Conservation (phyloP, 2,113 vertebrate genomes). For the Mastomys natalensis region DNA sequence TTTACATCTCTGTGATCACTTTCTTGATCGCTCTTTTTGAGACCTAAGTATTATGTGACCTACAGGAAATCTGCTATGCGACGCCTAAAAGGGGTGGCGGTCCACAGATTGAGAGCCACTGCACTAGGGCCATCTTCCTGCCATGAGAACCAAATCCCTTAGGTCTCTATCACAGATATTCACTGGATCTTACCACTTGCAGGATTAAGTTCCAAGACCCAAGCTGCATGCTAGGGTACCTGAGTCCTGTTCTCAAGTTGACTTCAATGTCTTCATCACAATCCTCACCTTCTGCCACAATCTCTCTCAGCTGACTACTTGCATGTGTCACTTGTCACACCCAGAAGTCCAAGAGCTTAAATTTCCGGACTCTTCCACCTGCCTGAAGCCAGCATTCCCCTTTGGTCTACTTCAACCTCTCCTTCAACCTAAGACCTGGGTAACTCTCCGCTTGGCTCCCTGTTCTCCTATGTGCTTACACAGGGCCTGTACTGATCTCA, state of each 20-base stretch:
- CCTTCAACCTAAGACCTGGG: neutral
- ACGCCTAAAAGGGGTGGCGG: neutral
- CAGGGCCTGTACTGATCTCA: neutral
- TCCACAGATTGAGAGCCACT: neutral
- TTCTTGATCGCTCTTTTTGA: neutral
- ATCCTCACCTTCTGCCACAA: accelerated
- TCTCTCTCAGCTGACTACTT: neutral
- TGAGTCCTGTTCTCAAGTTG: neutral
- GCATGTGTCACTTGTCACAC: neutral
- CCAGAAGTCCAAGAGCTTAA: neutral
- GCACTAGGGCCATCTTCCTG: neutral
- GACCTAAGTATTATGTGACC: neutral
- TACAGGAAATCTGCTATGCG: neutral
- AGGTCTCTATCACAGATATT: neutral
- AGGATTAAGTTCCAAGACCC: neutral
- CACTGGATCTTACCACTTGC: neutral
- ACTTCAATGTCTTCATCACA: neutral
- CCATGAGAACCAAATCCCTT: neutral
- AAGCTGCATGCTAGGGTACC: neutral
- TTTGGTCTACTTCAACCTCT: neutral
- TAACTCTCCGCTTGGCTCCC: neutral
- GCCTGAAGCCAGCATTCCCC: neutral
- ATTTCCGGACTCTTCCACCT: neutral
- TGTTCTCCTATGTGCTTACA: too few species aligned
- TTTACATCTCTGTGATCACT: neutral